These are phyloP conservation scores for Gymnoscopelus braueri DNA, from an alignment of 2,797 vertebrate genomes.

Conservation along the genomic window DNA sequence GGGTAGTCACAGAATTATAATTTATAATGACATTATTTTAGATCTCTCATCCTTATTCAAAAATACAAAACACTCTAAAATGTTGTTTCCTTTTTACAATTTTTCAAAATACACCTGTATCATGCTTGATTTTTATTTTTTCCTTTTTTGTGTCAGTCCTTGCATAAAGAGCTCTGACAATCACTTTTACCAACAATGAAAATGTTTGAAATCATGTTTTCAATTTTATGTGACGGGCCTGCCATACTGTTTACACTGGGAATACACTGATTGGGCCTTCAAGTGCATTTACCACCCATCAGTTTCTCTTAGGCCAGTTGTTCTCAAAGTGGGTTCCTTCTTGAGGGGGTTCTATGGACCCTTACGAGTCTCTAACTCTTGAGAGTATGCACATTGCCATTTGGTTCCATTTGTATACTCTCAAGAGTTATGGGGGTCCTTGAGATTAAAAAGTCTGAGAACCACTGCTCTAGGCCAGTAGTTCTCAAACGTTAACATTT, in stretches of 20 bases:
- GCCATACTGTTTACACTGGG: constrained; percentile 41
- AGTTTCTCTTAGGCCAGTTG: neutral
- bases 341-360: too few species aligned
- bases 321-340: too few species aligned
- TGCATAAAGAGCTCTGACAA: constrained; percentile 6
- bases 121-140: constrained; percentile 27
- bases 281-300: constrained; percentile 4
- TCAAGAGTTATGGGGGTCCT: too few species aligned
- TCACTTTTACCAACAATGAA: neutral
- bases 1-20: too few species aligned
- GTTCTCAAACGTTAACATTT: too few species aligned
- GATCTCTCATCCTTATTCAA: constrained; percentile 16
- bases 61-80: constrained; percentile 22
- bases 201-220: constrained; percentile 27
- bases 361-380: too few species aligned
- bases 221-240: constrained; percentile 1
- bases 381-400: too few species aligned
- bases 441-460: too few species aligned
- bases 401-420: too few species aligned
- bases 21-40: constrained; percentile 5
- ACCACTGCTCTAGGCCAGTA: too few species aligned
- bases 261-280: constrained; percentile 12
- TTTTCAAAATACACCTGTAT: constrained; percentile 13
- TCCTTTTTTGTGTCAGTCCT: constrained; percentile 30
- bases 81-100: constrained; percentile 8